Conservation (phyloP, 2,888 invertebrate species). For the Ectemnius continuus region DNA sequence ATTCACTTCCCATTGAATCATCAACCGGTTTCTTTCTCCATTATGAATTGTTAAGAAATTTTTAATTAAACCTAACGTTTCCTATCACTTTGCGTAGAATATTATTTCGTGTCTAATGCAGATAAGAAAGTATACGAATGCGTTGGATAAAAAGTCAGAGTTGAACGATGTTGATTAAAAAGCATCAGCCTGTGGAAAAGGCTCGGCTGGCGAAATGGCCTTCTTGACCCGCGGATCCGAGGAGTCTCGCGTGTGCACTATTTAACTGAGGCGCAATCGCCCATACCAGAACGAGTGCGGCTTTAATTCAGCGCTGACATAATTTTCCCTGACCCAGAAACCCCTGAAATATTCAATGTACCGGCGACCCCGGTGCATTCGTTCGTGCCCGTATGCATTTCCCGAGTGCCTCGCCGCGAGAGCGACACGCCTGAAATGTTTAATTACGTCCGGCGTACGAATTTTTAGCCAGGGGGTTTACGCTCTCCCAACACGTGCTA, state of each 20-base stretch:
- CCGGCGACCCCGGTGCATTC: conserved; percentile 45
- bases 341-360: conserved; percentile 63
- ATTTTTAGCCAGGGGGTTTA: conserved; percentile 3
- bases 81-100: background rate
- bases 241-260: conserved; percentile 38
- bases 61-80: background rate
- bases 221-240: conserved; percentile 5
- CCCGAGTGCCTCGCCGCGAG: conserved; percentile 35
- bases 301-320: conserved; percentile 69
- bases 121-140: too few species aligned
- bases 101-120: too few species aligned
- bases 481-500: background rate
- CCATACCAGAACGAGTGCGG: conserved; percentile 55
- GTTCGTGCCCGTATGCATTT: conserved; percentile 44
- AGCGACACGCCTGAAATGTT: conserved; percentile 47
- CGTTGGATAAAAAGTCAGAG: too few species aligned
- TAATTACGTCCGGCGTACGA: conserved; percentile 29
- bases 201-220: conserved; percentile 13
- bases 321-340: conserved; percentile 71
- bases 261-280: conserved; percentile 36
- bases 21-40: too few species aligned
- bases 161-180: too few species aligned
- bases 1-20: too few species aligned
- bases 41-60: background rate
- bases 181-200: too few species aligned